Evolutionary conservation across 2,888 invertebrate species (phyloP), one percentile per base, ranked within the genome.

Genomic region (Malthinus flaveolus): DNA sequence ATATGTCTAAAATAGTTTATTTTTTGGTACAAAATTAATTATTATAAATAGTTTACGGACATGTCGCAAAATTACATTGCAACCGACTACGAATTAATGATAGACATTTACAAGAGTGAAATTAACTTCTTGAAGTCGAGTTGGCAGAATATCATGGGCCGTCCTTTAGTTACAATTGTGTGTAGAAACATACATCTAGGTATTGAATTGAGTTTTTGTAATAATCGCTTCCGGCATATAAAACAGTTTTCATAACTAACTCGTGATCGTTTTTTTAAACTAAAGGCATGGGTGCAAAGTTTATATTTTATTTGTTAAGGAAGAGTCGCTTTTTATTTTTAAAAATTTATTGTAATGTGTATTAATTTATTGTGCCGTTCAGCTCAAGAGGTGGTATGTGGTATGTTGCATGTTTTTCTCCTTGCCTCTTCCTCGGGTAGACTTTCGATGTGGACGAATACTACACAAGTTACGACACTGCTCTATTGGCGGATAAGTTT

Each of bases 11-110:
- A n/a, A n/a, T 50, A 34, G 31, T 23, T 35, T 34, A 57, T 12
- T 52, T 56, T 53, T 61, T 60, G 32, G 49, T 56, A 12, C 8
- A 37, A 42, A 42, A 15, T 62, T 62, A 32, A 57, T 60, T 58
- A 53, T 61, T 23, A 23, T 46, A 76, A 74, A 72, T 85, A 98
- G 97, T 94, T 96, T 85, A 93, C 95, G 85, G 98, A 99, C 85
- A 90, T 92, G 85, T 90, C 91, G 78, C 90, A 94, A 80, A 97
- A 97, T 88, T 98, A 98, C 90, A 92, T 97, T 79, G 96, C 96
- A 78, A 94, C 95, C 78, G 98, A 99, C 84, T 93, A 93, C 82
- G 95, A 96, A 81, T 88, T 98, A 82, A 91, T 97, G 90, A 91
- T 97, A 78, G 97, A 98, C 84, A 93, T 93, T 80, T 91, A 96